phyloP scores from a whole-genome alignment of 2,113 vertebrate genomes.

The Clarias gariepinus region DNA sequence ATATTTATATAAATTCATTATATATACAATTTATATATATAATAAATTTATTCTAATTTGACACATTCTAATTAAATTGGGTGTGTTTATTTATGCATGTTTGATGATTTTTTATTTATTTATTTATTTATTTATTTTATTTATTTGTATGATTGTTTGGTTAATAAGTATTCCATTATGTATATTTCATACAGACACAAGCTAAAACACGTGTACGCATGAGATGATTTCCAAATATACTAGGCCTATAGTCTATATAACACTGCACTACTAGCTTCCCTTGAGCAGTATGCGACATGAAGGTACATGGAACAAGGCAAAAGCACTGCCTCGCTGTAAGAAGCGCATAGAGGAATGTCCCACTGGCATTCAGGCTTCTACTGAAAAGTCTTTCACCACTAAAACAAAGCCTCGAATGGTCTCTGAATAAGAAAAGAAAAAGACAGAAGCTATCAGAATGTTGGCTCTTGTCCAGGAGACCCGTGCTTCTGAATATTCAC shows the following conservation, averaged over 20 bases:
- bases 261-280: too few relatives aligned
- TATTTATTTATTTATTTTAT: background rate
- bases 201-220: background rate
- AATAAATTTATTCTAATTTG: too few relatives aligned
- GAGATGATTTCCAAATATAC: background rate
- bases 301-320: background rate
- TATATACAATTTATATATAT: background rate
- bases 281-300: background rate
- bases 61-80: background rate
- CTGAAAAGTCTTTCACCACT: slow-evolving; percentile 64
- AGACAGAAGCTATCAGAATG: too few relatives aligned
- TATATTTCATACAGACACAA: background rate
- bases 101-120: too few relatives aligned
- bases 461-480: background rate
- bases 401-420: slow-evolving; percentile 9
- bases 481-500: background rate
- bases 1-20: background rate
- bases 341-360: slow-evolving; percentile 59
- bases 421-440: slow-evolving; percentile 34
- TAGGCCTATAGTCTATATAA: background rate
- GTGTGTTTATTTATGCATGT: too few relatives aligned
- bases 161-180: background rate
- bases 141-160: too few relatives aligned
- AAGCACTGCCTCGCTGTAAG: slow-evolving; percentile 37
- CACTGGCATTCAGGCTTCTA: slow-evolving; percentile 52